These are phyloP conservation scores for Mythimna albipuncta DNA, from an alignment of 2,888 invertebrate species.

Conservation along the genomic window DNA sequence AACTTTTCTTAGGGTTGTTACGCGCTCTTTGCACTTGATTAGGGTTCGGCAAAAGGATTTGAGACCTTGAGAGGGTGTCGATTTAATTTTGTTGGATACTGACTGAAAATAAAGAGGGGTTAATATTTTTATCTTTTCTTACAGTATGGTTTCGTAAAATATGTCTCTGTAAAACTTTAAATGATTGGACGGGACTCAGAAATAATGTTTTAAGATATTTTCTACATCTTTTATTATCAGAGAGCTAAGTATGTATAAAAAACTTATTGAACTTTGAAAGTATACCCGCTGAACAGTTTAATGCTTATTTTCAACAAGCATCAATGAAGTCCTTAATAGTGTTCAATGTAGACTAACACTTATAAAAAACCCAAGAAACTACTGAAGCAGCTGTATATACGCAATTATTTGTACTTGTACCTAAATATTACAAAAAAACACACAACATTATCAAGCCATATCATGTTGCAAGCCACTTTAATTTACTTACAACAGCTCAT, in stretches of 20 bases:
- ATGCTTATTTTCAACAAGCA: not conserved
- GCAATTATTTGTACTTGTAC: not conserved
- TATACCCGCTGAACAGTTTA: not conserved
- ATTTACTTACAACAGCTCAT: constrained; percentile 45
- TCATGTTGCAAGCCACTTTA: constrained; percentile 39
- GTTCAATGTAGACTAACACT: not conserved
- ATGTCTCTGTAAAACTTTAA: not conserved
- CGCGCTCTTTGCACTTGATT: constrained; percentile 68
- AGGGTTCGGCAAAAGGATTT: constrained; percentile 57
- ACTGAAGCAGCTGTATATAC: not conserved
- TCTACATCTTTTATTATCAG: not conserved
- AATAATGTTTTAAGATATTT: not conserved
- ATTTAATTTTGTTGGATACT: not conserved
- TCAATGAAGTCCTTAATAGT: too few relatives aligned
- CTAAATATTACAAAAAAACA: constrained; percentile 16
- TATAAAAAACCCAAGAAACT: constrained; percentile 6
- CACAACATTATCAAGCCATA: constrained; percentile 23
- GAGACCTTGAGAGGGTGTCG: not conserved
- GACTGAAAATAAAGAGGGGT: not conserved
- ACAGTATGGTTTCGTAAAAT: not conserved
- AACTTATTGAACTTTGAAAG: not conserved
- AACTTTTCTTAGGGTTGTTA: constrained; percentile 88
- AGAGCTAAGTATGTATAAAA: too few relatives aligned
- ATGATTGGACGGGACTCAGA: not conserved
- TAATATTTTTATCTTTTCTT: not conserved